Evolutionary conservation across 2,888 invertebrate genomes (phyloP), one percentile per base, ranked within the genome.

Genomic region (Luperina testacea): DNA sequence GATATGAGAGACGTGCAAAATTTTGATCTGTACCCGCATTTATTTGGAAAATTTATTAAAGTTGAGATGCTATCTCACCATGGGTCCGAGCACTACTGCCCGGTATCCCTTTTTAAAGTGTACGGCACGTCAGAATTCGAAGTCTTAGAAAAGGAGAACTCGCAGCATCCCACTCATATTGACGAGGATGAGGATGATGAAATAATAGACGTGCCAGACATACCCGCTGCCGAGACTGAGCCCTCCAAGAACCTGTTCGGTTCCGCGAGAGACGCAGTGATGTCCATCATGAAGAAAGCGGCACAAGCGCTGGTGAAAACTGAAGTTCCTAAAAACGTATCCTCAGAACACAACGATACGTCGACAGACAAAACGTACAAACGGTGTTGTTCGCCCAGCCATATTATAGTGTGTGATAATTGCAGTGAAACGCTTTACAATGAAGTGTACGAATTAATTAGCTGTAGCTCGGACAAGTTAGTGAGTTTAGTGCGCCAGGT

Each of bases 41-140:
- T 98, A 32, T 99, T 99, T 94, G 98, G 98, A 45, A 99, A 99
- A 94, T 99, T 98, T 93, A 98, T 99, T 71, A 98, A 98, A 93
- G 98, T 98, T 1, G 99, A 99, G 91, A 97, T 99, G 91, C 97
- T 98, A 84, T 98, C 99, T 63, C 99, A 99, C 94, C 99, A 99
- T 94, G 99, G 99, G 38, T 98, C 98, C 15, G 99, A 99, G 94
- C 99, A 99, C 94, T 99, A 98, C 94, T 99, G 99, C 93, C 99
- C 99, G 0, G 97, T 99, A 85, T 99, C 99, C n/a, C 97, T 99
- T 72, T 98, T 99, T 94, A 98, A 98, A 82, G 98, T 99, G 2
- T 99, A 98, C 92, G 99, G 99, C 32, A 99, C 99, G 4, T 99
- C 99, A 24, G 99, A 99, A 92, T 99, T 98, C 92, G 99, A 99